phyloP scores from a whole-genome alignment of 1,140 invertebrate genomes.

The Leptopilina clavipes region DNA sequence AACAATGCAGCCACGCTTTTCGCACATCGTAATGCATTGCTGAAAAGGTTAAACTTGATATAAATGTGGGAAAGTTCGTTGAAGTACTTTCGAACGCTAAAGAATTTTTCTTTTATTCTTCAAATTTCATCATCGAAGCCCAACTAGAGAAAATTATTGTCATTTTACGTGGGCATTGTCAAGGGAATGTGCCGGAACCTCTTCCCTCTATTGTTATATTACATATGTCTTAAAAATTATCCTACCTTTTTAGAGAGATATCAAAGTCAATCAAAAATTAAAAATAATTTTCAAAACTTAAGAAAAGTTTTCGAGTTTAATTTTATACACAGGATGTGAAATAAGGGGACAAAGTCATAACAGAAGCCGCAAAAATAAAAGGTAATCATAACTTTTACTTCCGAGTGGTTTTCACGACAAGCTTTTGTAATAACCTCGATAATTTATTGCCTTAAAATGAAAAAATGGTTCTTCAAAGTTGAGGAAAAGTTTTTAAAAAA shows the following conservation, averaged over 20 bases:
- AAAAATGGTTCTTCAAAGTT: too few relatives aligned
- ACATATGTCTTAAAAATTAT: background rate
- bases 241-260: too few relatives aligned
- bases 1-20: slow-evolving; percentile 8
- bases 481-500: too few relatives aligned
- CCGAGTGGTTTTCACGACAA: background rate
- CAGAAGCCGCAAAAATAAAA: slow-evolving; percentile 4
- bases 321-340: background rate
- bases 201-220: background rate
- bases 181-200: background rate
- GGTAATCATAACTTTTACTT: background rate
- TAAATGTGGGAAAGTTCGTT: slow-evolving; percentile 32
- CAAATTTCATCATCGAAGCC: slow-evolving; percentile 44
- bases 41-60: slow-evolving; percentile 37
- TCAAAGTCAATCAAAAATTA: too few relatives aligned
- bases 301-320: background rate
- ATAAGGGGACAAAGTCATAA: background rate
- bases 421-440: too few relatives aligned
- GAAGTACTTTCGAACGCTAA: slow-evolving; percentile 19
- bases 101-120: slow-evolving; percentile 24
- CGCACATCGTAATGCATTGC: slow-evolving; percentile 5
- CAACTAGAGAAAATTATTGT: slow-evolving; percentile 44
- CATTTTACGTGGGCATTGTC: slow-evolving; percentile 28
- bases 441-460: too few relatives aligned
- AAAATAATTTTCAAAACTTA: background rate